These are phyloP conservation scores for Argopecten irradians DNA, from an alignment of 1,140 invertebrate genomes.

Conservation along the genomic window DNA sequence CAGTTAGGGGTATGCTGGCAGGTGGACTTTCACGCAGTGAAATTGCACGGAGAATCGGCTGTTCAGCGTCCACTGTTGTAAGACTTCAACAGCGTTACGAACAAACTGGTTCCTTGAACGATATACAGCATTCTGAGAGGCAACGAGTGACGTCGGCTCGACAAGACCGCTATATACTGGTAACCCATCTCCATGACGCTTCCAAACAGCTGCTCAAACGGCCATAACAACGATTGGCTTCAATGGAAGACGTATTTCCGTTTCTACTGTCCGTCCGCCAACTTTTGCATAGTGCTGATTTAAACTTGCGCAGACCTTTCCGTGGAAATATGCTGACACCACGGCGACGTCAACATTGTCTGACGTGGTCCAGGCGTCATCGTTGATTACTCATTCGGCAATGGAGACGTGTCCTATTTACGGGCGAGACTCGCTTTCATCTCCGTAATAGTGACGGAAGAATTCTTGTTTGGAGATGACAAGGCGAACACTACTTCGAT, in stretches of 20 bases:
- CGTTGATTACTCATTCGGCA: background rate
- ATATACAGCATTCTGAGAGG: background rate
- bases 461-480: slow-evolving; percentile 29
- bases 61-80: background rate
- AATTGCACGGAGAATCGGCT: background rate
- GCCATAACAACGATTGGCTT: background rate
- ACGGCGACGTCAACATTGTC: background rate
- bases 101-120: background rate
- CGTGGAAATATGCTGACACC: background rate
- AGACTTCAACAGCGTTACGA: background rate
- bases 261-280: background rate
- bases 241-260: background rate
- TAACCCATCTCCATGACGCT: background rate
- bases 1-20: background rate
- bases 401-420: slow-evolving; percentile 6
- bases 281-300: background rate
- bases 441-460: slow-evolving; percentile 26
- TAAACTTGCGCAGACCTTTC: background rate
- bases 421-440: slow-evolving; percentile 18
- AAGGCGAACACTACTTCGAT: slow-evolving; percentile 42
- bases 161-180: slow-evolving; percentile 6
- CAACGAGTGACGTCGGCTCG: too few relatives aligned
- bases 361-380: background rate
- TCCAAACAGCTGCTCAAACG: background rate
- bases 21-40: background rate